Evolutionary conservation across 2,888 invertebrate species (phyloP).

Genomic region (Byasa hedistus): DNA sequence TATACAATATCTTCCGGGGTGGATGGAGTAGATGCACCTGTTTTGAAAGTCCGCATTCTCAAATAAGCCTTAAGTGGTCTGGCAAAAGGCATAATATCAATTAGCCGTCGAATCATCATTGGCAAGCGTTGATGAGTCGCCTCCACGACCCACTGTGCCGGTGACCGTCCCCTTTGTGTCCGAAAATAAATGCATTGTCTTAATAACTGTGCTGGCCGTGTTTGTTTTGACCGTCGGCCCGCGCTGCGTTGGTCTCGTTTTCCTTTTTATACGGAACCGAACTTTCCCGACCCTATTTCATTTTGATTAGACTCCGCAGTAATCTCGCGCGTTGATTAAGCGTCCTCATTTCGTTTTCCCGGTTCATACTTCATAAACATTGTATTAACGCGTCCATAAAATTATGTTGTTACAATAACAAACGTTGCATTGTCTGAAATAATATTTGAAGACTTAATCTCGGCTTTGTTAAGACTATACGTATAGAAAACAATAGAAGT

Average conservation of each 20-base stretch:
- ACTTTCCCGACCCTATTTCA: slow-evolving; percentile 22
- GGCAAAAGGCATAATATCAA: slow-evolving; percentile 19
- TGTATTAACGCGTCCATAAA: slow-evolving; percentile 16
- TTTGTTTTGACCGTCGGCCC: slow-evolving; percentile 33
- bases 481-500: neutral
- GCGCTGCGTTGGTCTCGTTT: slow-evolving; percentile 11
- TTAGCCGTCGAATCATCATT: slow-evolving; percentile 16
- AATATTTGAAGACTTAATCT: neutral
- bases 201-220: slow-evolving; percentile 37
- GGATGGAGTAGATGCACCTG: slow-evolving; percentile 26
- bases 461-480: neutral
- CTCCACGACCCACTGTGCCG: slow-evolving; percentile 34
- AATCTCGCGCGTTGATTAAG: slow-evolving; percentile 17
- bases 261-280: slow-evolving; percentile 23
- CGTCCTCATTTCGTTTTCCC: neutral
- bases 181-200: slow-evolving; percentile 46
- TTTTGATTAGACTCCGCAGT: slow-evolving; percentile 25
- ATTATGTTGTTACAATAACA: slow-evolving; percentile 9
- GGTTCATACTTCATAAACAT: slow-evolving; percentile 12
- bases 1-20: slow-evolving; percentile 35
- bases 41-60: neutral
- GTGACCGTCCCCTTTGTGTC: slow-evolving; percentile 33
- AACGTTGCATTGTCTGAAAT: slow-evolving; percentile 7
- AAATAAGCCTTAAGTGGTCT: slow-evolving; percentile 5
- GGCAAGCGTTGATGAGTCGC: slow-evolving; percentile 32